Evolutionary conservation across 2,113 vertebrate species (phyloP).

Genomic region (Dromiciops gliroides): DNA sequence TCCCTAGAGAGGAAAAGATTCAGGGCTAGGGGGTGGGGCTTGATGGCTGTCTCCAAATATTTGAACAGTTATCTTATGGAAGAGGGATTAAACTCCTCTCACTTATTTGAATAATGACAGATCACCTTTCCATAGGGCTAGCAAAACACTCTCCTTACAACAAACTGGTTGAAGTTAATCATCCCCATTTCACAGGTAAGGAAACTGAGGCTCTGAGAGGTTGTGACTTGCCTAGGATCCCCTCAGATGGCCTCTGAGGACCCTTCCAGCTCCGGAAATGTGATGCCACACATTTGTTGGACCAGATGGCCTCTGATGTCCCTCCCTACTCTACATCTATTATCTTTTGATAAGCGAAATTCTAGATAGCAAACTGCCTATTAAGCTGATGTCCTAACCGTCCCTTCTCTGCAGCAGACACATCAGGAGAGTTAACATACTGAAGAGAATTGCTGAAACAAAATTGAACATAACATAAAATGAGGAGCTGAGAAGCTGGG

Average conservation of each 20-base stretch:
- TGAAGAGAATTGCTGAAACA: not conserved
- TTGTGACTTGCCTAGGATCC: too few species aligned
- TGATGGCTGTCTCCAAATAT: not conserved
- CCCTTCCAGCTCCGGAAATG: too few species aligned
- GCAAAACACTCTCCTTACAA: too few species aligned
- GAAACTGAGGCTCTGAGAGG: not conserved
- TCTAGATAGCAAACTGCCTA: not conserved
- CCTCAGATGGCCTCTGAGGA: too few species aligned
- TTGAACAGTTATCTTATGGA: not conserved
- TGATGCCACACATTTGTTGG: too few species aligned
- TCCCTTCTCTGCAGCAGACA: not conserved
- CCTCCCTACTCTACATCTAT: not conserved
- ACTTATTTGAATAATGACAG: not conserved
- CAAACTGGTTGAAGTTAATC: too few species aligned
- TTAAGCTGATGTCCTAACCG: not conserved
- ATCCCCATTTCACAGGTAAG: not conserved
- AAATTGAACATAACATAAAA: not conserved
- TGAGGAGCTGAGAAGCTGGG: too few species aligned
- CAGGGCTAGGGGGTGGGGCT: not conserved
- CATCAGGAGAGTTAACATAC: not conserved
- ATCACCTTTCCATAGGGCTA: too few species aligned
- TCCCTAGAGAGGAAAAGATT: not conserved
- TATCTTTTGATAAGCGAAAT: not conserved
- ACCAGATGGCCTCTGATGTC: too few species aligned
- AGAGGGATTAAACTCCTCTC: not conserved